Conservation (phyloP, 2,797 vertebrate genomes). For the Alauda arvensis region DNA sequence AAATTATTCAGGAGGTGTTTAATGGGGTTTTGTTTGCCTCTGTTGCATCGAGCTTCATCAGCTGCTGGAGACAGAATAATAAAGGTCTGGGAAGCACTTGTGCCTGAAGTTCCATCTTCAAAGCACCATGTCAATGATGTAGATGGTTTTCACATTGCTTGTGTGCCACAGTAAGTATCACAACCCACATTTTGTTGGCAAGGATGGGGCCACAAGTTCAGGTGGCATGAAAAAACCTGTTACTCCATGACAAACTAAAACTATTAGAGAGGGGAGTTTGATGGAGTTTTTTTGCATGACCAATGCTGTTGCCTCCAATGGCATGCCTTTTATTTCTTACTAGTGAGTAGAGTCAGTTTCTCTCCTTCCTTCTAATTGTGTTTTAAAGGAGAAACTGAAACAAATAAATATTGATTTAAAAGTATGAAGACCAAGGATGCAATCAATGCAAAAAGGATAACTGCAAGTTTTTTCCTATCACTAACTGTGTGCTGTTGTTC, state of each 20-base stretch:
- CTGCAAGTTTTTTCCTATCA: background rate
- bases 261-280: fast-evolving
- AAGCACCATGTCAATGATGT: background rate
- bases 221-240: background rate
- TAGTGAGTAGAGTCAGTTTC: background rate
- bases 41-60: background rate
- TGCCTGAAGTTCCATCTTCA: background rate
- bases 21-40: background rate
- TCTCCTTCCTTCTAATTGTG: background rate
- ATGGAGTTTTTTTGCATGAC: background rate
- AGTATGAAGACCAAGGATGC: background rate
- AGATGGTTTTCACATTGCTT: background rate
- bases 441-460: background rate
- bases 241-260: background rate
- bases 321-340: background rate
- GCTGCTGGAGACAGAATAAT: background rate
- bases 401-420: background rate
- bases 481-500: background rate
- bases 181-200: background rate
- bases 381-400: background rate
- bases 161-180: background rate
- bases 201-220: background rate
- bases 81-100: background rate
- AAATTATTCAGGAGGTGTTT: background rate
- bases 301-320: background rate